Conservation (phyloP, 2,113 vertebrate genomes). For the Holacanthus passer region DNA sequence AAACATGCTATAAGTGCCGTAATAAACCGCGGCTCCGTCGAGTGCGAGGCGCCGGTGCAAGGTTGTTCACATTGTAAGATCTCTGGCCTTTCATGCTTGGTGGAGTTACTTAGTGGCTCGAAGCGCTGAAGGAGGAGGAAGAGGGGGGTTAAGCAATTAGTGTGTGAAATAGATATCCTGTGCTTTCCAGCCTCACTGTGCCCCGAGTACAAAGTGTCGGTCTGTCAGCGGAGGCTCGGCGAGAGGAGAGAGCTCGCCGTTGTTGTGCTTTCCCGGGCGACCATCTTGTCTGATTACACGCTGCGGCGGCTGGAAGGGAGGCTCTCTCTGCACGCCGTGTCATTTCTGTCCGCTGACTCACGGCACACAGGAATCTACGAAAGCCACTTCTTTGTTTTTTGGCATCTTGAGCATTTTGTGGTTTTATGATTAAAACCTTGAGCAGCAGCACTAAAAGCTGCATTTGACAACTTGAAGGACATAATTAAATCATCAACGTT, state of each 20-base stretch:
- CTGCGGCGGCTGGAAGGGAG: constrained; percentile 11
- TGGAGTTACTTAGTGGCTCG: constrained; percentile 62
- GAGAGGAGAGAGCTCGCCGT: constrained; percentile 45
- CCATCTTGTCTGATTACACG: constrained; percentile 59
- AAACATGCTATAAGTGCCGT: background rate
- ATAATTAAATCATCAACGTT: background rate
- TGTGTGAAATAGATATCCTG: constrained; percentile 77
- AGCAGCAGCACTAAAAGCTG: no score
- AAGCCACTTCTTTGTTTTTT: background rate
- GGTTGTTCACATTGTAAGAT: constrained; percentile 52
- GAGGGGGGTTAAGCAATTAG: constrained; percentile 55
- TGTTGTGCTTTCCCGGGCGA: constrained; percentile 58
- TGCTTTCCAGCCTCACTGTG: constrained; percentile 25
- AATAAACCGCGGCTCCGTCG: constrained; percentile 32
- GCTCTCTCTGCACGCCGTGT: background rate
- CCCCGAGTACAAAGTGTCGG: constrained; percentile 69
- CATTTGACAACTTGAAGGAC: background rate
- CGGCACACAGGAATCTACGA: background rate
- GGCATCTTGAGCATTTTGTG: background rate
- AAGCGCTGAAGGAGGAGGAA: constrained; percentile 34
- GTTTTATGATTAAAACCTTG: background rate
- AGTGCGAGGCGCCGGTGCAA: constrained; percentile 28
- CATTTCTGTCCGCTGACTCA: constrained; percentile 53
- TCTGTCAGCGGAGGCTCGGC: constrained; percentile 66
- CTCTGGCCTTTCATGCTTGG: constrained; percentile 64